Evolutionary conservation across 2,888 invertebrate species (phyloP).

Genomic region (Gnatocerus cornutus): DNA sequence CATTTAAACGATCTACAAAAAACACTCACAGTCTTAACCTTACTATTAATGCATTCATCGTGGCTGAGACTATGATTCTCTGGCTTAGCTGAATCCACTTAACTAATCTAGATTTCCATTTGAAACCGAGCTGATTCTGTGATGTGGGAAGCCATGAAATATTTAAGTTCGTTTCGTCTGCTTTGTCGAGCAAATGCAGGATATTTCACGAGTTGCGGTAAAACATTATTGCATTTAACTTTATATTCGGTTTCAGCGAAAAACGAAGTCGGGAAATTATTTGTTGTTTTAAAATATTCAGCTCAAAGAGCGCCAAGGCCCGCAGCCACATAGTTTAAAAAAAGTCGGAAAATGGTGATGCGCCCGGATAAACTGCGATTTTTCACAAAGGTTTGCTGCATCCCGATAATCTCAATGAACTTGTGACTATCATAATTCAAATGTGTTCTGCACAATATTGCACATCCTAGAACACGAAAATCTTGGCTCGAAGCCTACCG

Average conservation of each 20-base stretch:
- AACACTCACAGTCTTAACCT: no score
- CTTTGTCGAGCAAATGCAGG: slow-evolving; percentile 36
- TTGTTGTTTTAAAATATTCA: no score
- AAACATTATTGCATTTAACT: slow-evolving; percentile 23
- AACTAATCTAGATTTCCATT: slow-evolving; percentile 43
- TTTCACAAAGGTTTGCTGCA: no score
- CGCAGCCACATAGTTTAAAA: background rate
- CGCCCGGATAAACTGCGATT: no score
- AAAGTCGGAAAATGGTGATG: background rate
- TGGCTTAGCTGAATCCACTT: slow-evolving; percentile 41
- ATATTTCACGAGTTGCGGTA: slow-evolving; percentile 35
- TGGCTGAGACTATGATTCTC: slow-evolving; percentile 26
- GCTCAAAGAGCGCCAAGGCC: no score
- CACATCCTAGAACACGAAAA: slow-evolving; percentile 4
- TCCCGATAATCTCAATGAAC: no score
- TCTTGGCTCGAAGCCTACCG: slow-evolving; percentile 12
- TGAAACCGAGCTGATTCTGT: slow-evolving; percentile 37
- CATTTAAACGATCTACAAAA: background rate
- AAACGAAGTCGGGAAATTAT: no score
- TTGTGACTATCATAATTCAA: no score
- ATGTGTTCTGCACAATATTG: background rate
- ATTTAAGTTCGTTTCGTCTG: slow-evolving; percentile 43
- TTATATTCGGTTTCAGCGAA: background rate
- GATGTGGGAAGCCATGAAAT: slow-evolving; percentile 45
- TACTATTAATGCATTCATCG: slow-evolving; percentile 31